Evolutionary conservation across 2,888 invertebrate genomes (phyloP), one percentile per base, ranked within the genome.

Genomic region (Melinaea menophilus): DNA sequence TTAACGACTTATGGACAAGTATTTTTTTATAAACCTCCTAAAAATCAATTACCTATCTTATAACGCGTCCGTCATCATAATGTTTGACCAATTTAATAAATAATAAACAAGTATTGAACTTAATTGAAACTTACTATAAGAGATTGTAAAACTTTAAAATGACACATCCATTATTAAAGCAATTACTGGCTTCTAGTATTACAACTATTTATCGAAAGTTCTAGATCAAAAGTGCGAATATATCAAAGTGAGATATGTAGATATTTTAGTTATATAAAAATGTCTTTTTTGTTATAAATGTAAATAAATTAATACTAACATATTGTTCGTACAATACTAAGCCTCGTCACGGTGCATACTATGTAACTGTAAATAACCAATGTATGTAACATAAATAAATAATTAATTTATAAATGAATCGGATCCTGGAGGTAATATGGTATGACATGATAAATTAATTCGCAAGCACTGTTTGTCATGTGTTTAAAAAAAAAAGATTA

Each of bases 151-250:
- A 45, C 56, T 47, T 7, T 11, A 55, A 13, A 45, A 64, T 64
- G 64, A 61, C 64, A 64, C 58, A 48, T 55, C 41, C 58, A 64
- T 58, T 37, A 59, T 55, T 60, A 63, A 56, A 57, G 41, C 55
- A 46, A 45, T 33, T 58, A 58, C 55, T 5, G 45, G 45, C 46
- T 55, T 51, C 51, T 51, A 22, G 59, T 35, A 51, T 41, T 33
- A 33, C 31, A 48, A 56, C 12, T 56, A 31, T 37, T 48, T 12
- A 56, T 41, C 41, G 35, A 55, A 55, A 9, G 7, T 55, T 55
- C 55, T 55, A 55, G 34, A 51, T 59, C 41, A 41, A 41, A 47
- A 35, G 54, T 59, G 59, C 59, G 13, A 33, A 59, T 59, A 59
- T 34, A 51, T 35, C 37, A 54, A 22, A 31, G 51, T 31, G 31